Evolutionary conservation across 2,797 vertebrate genomes (phyloP).

Genomic region (Sardinella longiceps): DNA sequence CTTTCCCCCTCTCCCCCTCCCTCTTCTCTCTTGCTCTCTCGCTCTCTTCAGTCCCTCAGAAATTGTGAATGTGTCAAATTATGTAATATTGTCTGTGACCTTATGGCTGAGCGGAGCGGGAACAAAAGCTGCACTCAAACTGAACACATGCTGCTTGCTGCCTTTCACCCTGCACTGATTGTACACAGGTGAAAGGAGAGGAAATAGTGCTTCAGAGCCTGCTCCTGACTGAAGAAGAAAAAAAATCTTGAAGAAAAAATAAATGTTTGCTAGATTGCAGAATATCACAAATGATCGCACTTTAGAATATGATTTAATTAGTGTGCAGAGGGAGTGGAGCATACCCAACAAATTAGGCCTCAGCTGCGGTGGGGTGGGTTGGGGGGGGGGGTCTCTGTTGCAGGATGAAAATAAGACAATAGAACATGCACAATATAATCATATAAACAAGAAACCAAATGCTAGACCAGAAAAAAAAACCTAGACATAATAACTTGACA

Average conservation of each 20-base stretch:
- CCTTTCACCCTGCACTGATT: not conserved
- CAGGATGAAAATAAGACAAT: too few relatives aligned
- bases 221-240: too few relatives aligned
- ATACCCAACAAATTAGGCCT: too few relatives aligned
- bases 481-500: too few relatives aligned
- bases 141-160: not conserved
- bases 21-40: not conserved
- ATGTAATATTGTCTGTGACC: not conserved
- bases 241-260: not conserved
- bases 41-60: not conserved
- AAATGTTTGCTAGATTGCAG: not conserved
- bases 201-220: too few relatives aligned
- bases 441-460: too few relatives aligned
- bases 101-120: not conserved
- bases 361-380: too few relatives aligned
- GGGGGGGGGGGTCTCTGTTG: too few relatives aligned
- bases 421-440: too few relatives aligned
- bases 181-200: not conserved
- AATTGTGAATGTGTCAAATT: not conserved
- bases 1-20: not conserved
- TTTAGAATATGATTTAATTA: not conserved
- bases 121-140: not conserved
- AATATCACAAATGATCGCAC: not conserved
- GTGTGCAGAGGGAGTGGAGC: too few relatives aligned
- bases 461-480: too few relatives aligned